Evolutionary conservation across 2,888 invertebrate genomes (phyloP).

Genomic region (Cylloceria caligata): DNA sequence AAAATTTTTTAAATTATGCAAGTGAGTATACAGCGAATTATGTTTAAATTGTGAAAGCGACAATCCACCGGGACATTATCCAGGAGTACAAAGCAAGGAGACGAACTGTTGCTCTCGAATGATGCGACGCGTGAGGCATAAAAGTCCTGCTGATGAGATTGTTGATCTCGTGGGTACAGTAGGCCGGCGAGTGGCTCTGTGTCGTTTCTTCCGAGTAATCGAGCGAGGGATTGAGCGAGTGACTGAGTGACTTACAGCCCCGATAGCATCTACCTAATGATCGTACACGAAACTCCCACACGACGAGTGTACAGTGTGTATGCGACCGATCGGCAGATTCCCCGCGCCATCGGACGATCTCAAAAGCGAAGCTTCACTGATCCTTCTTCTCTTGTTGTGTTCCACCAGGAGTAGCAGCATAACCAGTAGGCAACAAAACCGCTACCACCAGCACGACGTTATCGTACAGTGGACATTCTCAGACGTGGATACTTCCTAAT

Average conservation of each 20-base stretch:
- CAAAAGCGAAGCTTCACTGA: conserved; percentile 70
- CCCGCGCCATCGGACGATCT: conserved; percentile 66
- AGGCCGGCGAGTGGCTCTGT: conserved; percentile 38
- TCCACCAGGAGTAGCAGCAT: conserved; percentile 40
- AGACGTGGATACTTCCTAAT: conserved; percentile 81
- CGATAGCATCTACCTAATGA: conserved; percentile 83
- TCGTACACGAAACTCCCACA: conserved; percentile 82
- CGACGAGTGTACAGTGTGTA: conserved; percentile 60
- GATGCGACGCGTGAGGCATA: conserved; percentile 43
- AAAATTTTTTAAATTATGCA: no score
- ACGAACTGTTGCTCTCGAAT: neutral
- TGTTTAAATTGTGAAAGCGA: no score
- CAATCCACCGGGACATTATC: no score
- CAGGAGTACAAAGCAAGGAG: neutral
- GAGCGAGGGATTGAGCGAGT: conserved; percentile 76
- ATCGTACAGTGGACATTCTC: conserved; percentile 78
- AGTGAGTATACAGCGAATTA: no score
- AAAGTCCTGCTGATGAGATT: conserved; percentile 64
- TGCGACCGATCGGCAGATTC: conserved; percentile 60
- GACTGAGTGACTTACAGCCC: conserved; percentile 82
- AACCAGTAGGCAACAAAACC: conserved; percentile 14
- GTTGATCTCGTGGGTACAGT: conserved; percentile 49
- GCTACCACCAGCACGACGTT: conserved; percentile 73
- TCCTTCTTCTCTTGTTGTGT: conserved; percentile 43
- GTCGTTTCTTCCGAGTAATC: conserved; percentile 74